Base-by-base conservation (phyloP, 1,140 invertebrate genomes). In the Drosophila chauvacae region DNA sequence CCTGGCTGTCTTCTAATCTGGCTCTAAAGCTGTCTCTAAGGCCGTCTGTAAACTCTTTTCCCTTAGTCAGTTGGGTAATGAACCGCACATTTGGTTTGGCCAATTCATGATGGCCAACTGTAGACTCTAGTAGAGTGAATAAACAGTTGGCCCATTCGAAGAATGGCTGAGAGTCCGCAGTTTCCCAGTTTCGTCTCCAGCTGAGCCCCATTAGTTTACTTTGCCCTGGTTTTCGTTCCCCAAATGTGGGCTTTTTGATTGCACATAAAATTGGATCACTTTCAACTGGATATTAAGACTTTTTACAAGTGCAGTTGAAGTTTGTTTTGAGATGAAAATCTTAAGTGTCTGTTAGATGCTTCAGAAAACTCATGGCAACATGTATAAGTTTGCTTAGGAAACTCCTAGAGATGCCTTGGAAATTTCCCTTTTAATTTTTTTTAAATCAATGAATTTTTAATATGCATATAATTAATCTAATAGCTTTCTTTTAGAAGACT, bases 181-280 rank as follows among this genome's bases (percentile, higher is more conserved):
- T 69, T 59, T 59, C 37, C 53, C 69, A 50, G 62, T 39, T 66
- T 62, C 65, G 37, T 72, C 68, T 72, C 69, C 69, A 72, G 69
- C 69, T 72, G 69, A 37, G 69, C 69, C 11, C 53, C 66, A 70
- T 70, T 70, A 68, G 62, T 60, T 72, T 35, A 57, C 7, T 51
- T 39, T 48, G 50, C 65, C 23, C 20, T 26, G 20, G 4, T 39
- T 39, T 33, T 69, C 33, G 18, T 28, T 20, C 35, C 37, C 47
- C 62, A 58, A 72, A 72, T 72, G 51, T 70, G 69, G 69, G 69
- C 44, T 18, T 69, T 44, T 72, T 70, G 65, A 41, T 71, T 71
- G 69, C 69, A 55, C 23, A 66, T 23, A 37, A 35, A 64, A 70
- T 55, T 20, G 26, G 48, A 33, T 68, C 63, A 48, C 48, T 70